Conservation (phyloP, 2,888 invertebrate genomes). For the Sarcophaga variegata region DNA sequence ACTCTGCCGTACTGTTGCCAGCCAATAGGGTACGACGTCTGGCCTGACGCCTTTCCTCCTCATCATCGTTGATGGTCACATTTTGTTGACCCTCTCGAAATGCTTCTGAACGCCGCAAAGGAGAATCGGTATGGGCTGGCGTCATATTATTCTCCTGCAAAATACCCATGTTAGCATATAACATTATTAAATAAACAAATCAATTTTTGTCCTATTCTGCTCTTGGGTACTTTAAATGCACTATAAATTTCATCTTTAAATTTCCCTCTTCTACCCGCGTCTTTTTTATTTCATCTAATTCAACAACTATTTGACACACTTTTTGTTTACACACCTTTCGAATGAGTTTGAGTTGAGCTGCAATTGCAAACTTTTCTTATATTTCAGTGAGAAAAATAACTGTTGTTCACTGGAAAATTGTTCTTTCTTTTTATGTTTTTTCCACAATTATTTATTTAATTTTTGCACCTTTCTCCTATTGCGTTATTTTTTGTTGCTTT, state of each 20-base stretch:
- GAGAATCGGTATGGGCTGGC: constrained; percentile 78
- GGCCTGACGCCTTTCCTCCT: constrained; percentile 84
- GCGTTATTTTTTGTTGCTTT: constrained; percentile 58
- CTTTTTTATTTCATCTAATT: constrained; percentile 7
- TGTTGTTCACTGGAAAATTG: constrained; percentile 44
- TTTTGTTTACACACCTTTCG: constrained; percentile 48
- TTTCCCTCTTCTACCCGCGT: constrained; percentile 54
- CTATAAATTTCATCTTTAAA: constrained; percentile 48
- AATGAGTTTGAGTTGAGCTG: constrained; percentile 32
- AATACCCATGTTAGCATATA: no score
- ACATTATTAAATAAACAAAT: not conserved
- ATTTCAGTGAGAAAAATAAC: constrained; percentile 16
- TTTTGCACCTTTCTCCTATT: constrained; percentile 56
- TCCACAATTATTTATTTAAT: constrained; percentile 60
- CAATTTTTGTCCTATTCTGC: not conserved
- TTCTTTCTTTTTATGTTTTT: constrained; percentile 27
- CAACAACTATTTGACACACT: not conserved
- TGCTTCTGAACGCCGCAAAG: constrained; percentile 78
- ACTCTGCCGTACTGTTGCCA: constrained; percentile 62
- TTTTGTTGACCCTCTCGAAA: constrained; percentile 74
- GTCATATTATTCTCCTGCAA: constrained; percentile 74
- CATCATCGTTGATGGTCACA: constrained; percentile 83
- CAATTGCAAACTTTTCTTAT: constrained; percentile 53
- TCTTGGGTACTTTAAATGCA: constrained; percentile 19
- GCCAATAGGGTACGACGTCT: constrained; percentile 76